Conservation (phyloP, 2,113 vertebrate species). For the Martes martes region DNA sequence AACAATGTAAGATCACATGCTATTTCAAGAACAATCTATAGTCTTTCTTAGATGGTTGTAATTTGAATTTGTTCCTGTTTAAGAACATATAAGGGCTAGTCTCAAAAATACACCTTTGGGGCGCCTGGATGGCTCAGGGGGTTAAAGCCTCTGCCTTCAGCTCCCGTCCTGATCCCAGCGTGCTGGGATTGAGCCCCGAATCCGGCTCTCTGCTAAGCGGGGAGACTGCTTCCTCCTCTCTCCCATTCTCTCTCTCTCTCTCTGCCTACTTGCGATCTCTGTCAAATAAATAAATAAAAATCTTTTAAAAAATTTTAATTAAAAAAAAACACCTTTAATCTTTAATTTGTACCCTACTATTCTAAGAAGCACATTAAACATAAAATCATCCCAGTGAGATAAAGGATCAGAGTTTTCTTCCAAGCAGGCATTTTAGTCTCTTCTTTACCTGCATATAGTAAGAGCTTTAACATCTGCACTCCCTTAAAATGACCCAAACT, state of each 20-base stretch:
- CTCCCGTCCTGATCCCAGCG: too few species aligned
- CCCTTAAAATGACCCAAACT: neutral
- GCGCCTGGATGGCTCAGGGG: too few species aligned
- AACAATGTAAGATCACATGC: neutral
- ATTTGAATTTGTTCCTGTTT: neutral
- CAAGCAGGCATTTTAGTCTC: neutral
- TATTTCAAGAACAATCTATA: slow-evolving; percentile 39
- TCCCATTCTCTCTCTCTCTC: too few species aligned
- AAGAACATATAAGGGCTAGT: neutral
- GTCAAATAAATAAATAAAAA: too few species aligned
- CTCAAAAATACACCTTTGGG: neutral
- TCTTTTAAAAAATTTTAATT: too few species aligned
- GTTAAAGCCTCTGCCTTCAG: too few species aligned
- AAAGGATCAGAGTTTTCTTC: neutral
- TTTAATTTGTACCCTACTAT: neutral
- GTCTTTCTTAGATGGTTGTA: neutral
- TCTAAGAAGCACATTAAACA: neutral
- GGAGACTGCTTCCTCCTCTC: too few species aligned
- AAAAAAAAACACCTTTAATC: neutral
- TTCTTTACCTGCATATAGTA: neutral
- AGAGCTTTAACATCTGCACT: neutral
- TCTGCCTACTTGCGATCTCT: too few species aligned
- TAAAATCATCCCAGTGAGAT: neutral
- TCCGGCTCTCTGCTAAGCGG: too few species aligned
- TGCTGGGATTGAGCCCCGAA: too few species aligned